Evolutionary conservation across 1,140 invertebrate species (phyloP), one percentile per base, ranked within the genome.

Genomic region (Orchestia grillus): DNA sequence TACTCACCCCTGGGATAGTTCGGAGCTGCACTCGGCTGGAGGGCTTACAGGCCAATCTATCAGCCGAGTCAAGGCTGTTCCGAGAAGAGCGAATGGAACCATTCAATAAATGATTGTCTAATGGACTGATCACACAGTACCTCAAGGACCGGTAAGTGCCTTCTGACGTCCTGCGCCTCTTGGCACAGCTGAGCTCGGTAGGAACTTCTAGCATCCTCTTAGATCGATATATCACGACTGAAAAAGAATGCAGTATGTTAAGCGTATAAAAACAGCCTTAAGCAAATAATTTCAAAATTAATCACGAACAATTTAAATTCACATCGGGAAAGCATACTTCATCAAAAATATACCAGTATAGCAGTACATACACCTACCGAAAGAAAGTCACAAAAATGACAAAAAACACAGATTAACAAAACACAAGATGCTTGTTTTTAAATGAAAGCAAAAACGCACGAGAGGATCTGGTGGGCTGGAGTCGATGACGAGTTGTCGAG

Each of bases 401-500:
- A 19, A 77, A 3, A 77, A 23, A 23, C 62, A 36, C 15, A 3
- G 15, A 15, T 77, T 77, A 77, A 28, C 11, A 36, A 36, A 23
- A 77, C 28, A 77, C 11, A 19, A 53, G 19, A 77, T 36, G 28
- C 3, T 77, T 23, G 3, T 36, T 77, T 77, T 77, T 23, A 77
- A 77, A 36, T 77, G 15, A 36, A 28, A 77, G 62, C 8, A 44
- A 8, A 36, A 90, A 90, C 88, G 41, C 40, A 94, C 92, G 44
- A 45, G 43, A 47, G 92, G 44, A 8, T 44, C 92, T 44, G 92
- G 92, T 36, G 96, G 96, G 96, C 96, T 96, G 96, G 96, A 96
- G 96, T 96, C 96, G 96, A 96, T 96, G 96, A 96, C 96, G 96
- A 96, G 96, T 96, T 96, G 96, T 96, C 96, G 96, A 96, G 96